A percentile compares a stretch with the other conserved stretches of the same genome.
These are phyloP conservation scores for Dissostichus mawsoni DNA, from an alignment of 2,113 vertebrate species.

Conservation along the genomic window DNA sequence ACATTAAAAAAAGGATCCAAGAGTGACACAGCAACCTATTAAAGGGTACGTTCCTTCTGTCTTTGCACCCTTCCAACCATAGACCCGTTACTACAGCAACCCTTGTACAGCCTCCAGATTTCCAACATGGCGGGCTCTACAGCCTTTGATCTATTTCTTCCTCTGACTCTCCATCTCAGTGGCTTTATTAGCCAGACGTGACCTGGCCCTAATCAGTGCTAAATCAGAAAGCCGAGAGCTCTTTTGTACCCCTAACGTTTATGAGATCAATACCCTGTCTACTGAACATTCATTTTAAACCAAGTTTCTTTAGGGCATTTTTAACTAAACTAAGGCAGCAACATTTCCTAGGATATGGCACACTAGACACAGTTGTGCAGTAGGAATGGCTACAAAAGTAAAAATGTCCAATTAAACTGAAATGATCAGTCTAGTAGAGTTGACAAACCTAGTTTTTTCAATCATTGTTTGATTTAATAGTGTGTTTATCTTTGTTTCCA, in stretches of 20 bases:
- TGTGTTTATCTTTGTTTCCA: background rate
- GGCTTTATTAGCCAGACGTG: constrained; percentile 46
- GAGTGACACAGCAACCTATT: constrained; percentile 26
- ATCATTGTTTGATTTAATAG: background rate
- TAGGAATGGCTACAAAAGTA: background rate
- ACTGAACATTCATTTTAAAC: background rate
- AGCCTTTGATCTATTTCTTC: constrained; percentile 46
- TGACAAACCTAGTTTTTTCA: background rate
- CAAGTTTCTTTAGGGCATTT: background rate
- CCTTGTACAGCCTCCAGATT: constrained; percentile 16
- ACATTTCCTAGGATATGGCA: background rate
- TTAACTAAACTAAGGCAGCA: background rate
- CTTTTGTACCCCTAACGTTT: background rate
- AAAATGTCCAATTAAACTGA: background rate
- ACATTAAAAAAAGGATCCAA: constrained; percentile 26
- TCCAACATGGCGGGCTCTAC: constrained; percentile 13
- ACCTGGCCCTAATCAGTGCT: constrained; percentile 32
- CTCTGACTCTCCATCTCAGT: constrained; percentile 31
- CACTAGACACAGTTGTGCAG: background rate
- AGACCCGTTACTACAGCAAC: constrained; percentile 51
- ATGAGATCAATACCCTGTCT: background rate
- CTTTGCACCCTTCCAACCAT: constrained; percentile 46
- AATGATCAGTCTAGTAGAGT: background rate
- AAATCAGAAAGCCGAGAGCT: constrained; percentile 13
- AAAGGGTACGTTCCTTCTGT: constrained; percentile 17